Evolutionary conservation across 2,888 invertebrate species (phyloP), one percentile per base, ranked within the genome.

Genomic region (Diogma glabrata): DNA sequence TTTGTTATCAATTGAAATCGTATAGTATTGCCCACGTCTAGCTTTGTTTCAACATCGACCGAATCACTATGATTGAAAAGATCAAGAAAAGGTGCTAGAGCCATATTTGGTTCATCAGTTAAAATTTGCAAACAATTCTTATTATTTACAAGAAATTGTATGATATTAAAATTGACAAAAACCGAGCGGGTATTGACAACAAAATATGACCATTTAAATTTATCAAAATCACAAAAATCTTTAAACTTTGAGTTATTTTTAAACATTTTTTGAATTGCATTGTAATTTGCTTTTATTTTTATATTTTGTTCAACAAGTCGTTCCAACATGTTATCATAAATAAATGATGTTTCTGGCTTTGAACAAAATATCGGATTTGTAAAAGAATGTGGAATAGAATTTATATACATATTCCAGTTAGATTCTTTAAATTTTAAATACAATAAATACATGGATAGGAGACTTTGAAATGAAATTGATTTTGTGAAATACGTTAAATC

Each of bases 81-180:
- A 67, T 94, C 94, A 53, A 94, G 72, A 65, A 84, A 89, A 0
- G 94, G 94, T 55, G 88, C 90, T 47, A 94, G 67, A 5, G 90
- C 91, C 69, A 82, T 75, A 56, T 75, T 75, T 22, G 79, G 77
- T 57, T 75, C 74, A 64, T 81, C 82, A 56, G 66, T 69, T 53
- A 82, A 66, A 24, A 76, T 55, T 3, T 56, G 28, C 40, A 60
- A 58, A 38, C 66, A 63, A 51, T 58, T 38, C 12, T 58, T 52
- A 28, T 62, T 64, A 23, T 71, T 62, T 20, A 72, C 60, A 17
- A 71, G 62, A 53, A 66, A 64, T 24, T 74, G 61, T 47, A 72
- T 65, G 49, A 75, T 69, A 54, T 68, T 63, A 33, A 78, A 64
- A 61, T 82, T 76, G 59, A 87, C 73, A 66, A 82, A 90, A 16